Base-by-base conservation (phyloP, 2,888 invertebrate genomes). In the Chalcosyrphus nemorum region DNA sequence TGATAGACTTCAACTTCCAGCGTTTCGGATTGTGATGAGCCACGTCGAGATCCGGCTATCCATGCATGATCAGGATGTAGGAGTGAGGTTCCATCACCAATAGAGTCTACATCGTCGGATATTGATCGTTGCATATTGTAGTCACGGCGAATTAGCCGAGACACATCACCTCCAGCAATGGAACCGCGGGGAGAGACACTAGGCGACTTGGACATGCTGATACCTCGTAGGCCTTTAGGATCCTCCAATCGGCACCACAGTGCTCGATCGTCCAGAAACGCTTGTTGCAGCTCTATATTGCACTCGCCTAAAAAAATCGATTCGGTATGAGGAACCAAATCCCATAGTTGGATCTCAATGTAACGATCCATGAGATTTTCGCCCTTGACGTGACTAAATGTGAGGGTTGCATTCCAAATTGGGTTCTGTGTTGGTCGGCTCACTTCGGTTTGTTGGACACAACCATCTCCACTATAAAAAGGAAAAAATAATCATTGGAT, bases 191-290 rank as follows among this genome's bases (percentile, higher is more conserved):
- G 96, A 0, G 96, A 96, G 0, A 95, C 94, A 89, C 94, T 95
- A 0, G 96, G 96, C 0, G 95, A 95, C 86, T 95, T 95, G 15
- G 93, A 93, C 66, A 91, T 90, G 54, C 91, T 91, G 5, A 90
- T 91, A 77, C 90, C 90, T 5, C 95, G 93, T 56, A 96, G 91
- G 68, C 94, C 94, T 81, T 94, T 92, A 0, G 96, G 95, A 91
- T 97, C 97, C 88, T 97, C 97, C 65, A 97, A 92, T 5, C 96
- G 95, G 92, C 97, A 98, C 97, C 97, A 98, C 54, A 96, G 95
- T 0, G 97, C 96, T 74, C 96, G 94, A 90, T 97, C 97, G 88
- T 97, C 96, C 27, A 97, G 93, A 89, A 97, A 96, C 2, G 97
- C 97, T 90, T 96, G 96, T 88, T 92, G 91, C 86, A 92, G 86